Evolutionary conservation across 2,797 vertebrate species (phyloP).

Genomic region (Urophycis tenuis): DNA sequence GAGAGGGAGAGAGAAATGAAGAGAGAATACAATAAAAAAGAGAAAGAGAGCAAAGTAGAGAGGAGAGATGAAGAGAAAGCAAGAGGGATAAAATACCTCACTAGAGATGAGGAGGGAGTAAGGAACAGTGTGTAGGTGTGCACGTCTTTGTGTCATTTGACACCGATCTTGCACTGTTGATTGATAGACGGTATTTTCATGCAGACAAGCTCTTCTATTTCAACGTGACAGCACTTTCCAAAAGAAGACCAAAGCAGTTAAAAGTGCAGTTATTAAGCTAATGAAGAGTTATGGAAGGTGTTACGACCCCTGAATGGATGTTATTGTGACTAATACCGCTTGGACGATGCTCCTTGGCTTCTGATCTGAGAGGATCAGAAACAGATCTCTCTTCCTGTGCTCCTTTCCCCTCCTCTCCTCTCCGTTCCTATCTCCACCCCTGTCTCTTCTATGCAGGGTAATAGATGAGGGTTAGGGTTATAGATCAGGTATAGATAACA

Average conservation of each 20-base stretch:
- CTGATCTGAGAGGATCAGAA: background rate
- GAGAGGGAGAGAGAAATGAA: background rate
- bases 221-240: constrained; percentile 61
- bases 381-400: background rate
- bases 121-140: constrained; percentile 3
- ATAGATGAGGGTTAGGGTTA: background rate
- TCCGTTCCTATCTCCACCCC: background rate
- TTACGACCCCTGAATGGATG: constrained; percentile 48
- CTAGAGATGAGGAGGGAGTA: too few species aligned
- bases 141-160: constrained; percentile 40
- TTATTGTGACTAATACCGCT: constrained; percentile 57
- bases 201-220: constrained; percentile 64
- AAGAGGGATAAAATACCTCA: too few species aligned
- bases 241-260: constrained; percentile 57
- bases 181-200: constrained; percentile 68
- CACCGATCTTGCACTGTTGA: constrained; percentile 54
- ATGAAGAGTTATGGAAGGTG: constrained; percentile 64
- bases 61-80: constrained; percentile 62
- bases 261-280: constrained; percentile 60
- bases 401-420: background rate
- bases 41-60: constrained; percentile 63
- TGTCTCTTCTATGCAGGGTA: too few species aligned
- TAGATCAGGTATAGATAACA: background rate
- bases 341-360: constrained; percentile 43
- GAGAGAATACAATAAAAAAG: constrained; percentile 34